A percentile compares a stretch with the other conserved stretches of the same genome.
Evolutionary conservation across 2,888 invertebrate genomes (phyloP).

Genomic region (Cephus spinipes): DNA sequence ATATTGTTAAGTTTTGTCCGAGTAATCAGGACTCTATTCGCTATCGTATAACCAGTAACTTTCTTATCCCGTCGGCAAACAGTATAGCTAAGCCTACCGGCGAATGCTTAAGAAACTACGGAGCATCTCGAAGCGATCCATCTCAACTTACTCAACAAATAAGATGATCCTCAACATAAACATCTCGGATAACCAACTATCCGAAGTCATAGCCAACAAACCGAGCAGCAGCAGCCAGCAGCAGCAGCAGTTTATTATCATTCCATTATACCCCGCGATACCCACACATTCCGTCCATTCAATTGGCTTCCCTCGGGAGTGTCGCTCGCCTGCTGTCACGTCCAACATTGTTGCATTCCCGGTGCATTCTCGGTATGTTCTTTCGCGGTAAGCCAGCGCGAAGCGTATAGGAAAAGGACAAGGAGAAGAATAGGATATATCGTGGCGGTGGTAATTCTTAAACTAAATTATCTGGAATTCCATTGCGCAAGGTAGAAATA

Average conservation of each 20-base stretch:
- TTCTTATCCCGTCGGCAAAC: not conserved
- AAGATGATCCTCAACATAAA: not conserved
- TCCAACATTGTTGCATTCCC: slow-evolving; percentile 42
- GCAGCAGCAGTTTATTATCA: not conserved
- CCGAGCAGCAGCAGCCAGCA: not conserved
- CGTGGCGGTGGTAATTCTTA: not conserved
- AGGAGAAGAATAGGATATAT: not conserved
- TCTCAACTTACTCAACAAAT: not conserved
- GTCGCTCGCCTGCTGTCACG: slow-evolving; percentile 41
- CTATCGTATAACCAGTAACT: not conserved
- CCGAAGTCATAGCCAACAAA: not conserved
- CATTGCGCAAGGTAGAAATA: not conserved
- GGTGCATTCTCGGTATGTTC: slow-evolving; percentile 25
- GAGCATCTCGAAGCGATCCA: not conserved
- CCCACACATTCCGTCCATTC: not conserved
- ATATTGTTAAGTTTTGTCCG: not conserved
- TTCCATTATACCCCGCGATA: not conserved
- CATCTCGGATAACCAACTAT: not conserved
- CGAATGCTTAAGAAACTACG: not conserved
- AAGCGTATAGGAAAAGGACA: not conserved
- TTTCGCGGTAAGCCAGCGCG: slow-evolving; percentile 14
- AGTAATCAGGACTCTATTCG: not conserved
- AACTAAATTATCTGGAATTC: not conserved
- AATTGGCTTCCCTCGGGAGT: slow-evolving; percentile 39
- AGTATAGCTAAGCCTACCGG: not conserved